Conservation (phyloP, 2,888 invertebrate genomes). For the Neuroscelio doddi region DNA sequence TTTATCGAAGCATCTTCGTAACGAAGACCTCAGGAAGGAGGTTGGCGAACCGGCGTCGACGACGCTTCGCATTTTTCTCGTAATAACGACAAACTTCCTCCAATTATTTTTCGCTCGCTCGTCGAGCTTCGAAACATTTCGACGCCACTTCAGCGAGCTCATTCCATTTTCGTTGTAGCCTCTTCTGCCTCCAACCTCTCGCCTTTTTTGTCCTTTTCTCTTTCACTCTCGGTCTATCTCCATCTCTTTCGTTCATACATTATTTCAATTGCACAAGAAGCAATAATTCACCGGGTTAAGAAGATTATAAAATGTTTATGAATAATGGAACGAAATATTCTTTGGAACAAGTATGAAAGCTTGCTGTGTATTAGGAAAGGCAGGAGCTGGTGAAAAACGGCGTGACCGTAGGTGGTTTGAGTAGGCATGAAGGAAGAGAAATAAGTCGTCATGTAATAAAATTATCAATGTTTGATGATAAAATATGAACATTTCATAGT, state of each 20-base stretch:
- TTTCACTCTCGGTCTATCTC: constrained; percentile 13
- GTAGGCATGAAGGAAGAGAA: constrained; percentile 14
- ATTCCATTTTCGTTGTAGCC: constrained; percentile 54
- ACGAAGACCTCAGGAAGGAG: constrained; percentile 36
- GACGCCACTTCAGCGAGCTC: constrained; percentile 62
- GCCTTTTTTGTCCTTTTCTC: constrained; percentile 12
- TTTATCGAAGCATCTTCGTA: constrained; percentile 35
- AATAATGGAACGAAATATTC: constrained; percentile 66
- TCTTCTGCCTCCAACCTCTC: constrained; percentile 42
- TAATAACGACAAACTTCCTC: constrained; percentile 65
- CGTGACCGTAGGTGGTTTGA: constrained; percentile 2
- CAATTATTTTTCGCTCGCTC: constrained; percentile 65
- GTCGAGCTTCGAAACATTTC: constrained; percentile 61
- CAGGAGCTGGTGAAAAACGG: neutral
- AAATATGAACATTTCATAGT: no score
- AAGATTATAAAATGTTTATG: constrained; percentile 68
- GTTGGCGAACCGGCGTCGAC: constrained; percentile 19
- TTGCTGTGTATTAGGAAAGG: constrained; percentile 17
- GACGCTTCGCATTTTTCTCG: constrained; percentile 35
- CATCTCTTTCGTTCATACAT: constrained; percentile 36
- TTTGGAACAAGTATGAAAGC: constrained; percentile 45
- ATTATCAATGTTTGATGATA: no score
- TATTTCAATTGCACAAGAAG: constrained; percentile 59
- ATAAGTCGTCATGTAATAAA: no score
- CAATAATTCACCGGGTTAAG: constrained; percentile 64